Evolutionary conservation across 2,888 invertebrate species (phyloP), one percentile per base, ranked within the genome.

Genomic region (Sialis fuliginosa): DNA sequence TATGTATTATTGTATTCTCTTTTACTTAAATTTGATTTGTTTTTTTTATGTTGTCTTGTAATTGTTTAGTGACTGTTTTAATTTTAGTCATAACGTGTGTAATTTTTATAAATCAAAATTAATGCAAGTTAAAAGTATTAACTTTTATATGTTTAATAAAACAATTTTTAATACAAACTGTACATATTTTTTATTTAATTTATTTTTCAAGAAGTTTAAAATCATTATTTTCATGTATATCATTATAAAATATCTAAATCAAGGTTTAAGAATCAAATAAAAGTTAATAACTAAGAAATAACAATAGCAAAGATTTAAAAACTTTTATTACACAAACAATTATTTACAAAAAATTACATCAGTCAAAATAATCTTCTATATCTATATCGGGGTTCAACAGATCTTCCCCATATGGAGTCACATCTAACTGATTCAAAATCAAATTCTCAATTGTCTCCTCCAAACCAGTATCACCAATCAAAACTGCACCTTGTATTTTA

Each of bases 291-390:
- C 12, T 41, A 41, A 41, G 7, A 41, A 12, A 13, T 12, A 4
- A 41, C 9, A 41, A 22, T 22, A 22, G 22, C 2, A 22, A 8
- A 42, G n/a, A 42, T 42, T 22, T 10, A 42, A 22, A 22, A 12
- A 42, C 13, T 41, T 8, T n/a, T 22, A 42, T 42, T 42, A 13
- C 30, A 42, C 7, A 42, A 2, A 12, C n/a, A 42, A 22, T 22
- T 6, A 42, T 42, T 37, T 37, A 9, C 35, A 35, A 9, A 9
- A 35, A 35, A 30, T 30, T 33, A 46, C 12, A 10, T 65, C 65
- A 97, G 74, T 98, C 98, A 77, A 99, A 98, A 69, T 92, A 98
- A 70, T 98, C 98, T 66, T 97, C 97, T 58, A 99, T 89, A 62
- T 98, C 97, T 59, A 98, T 85, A 61, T 88, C 77, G 13, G 96